These are phyloP conservation scores for Polymixis lichenea DNA, from an alignment of 2,888 invertebrate genomes.

Conservation along the genomic window DNA sequence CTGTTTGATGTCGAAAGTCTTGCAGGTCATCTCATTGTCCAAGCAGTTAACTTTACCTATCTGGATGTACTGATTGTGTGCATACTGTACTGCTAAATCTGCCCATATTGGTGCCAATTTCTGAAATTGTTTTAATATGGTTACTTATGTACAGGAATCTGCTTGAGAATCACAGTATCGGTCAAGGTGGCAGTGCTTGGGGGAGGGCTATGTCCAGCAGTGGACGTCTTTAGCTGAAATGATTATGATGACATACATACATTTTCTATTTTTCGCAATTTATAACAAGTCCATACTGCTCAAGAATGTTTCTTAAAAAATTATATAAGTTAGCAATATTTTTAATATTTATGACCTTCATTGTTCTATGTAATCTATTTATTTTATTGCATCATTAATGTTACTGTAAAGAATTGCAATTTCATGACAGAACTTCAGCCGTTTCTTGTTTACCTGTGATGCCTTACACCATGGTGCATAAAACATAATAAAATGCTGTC, in stretches of 20 bases:
- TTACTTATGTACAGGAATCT: not conserved
- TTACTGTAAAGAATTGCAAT: conserved; percentile 16
- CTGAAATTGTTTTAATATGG: conserved; percentile 79
- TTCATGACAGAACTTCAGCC: not conserved
- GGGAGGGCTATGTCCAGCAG: too few species aligned
- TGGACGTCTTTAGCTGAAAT: too few species aligned
- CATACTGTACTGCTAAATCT: conserved; percentile 93
- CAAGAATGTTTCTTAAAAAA: not conserved
- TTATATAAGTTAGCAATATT: conserved; percentile 5
- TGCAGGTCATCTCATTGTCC: conserved; percentile 93
- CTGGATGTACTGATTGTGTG: conserved; percentile 92
- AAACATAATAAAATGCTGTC: conserved; percentile 97
- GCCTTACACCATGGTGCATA: conserved; percentile 98
- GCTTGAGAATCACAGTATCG: too few species aligned
- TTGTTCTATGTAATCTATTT: not conserved
- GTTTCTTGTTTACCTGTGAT: conserved; percentile 92
- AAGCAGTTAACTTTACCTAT: conserved; percentile 97
- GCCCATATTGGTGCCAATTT: conserved; percentile 96
- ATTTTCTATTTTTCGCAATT: not conserved
- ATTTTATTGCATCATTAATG: not conserved
- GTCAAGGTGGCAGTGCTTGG: too few species aligned
- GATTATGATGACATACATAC: not conserved
- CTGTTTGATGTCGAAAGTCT: conserved; percentile 95
- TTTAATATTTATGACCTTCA: conserved; percentile 10
- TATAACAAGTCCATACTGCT: not conserved